Evolutionary conservation across 2,113 vertebrate species (phyloP).

Genomic region (Tinamus guttatus): DNA sequence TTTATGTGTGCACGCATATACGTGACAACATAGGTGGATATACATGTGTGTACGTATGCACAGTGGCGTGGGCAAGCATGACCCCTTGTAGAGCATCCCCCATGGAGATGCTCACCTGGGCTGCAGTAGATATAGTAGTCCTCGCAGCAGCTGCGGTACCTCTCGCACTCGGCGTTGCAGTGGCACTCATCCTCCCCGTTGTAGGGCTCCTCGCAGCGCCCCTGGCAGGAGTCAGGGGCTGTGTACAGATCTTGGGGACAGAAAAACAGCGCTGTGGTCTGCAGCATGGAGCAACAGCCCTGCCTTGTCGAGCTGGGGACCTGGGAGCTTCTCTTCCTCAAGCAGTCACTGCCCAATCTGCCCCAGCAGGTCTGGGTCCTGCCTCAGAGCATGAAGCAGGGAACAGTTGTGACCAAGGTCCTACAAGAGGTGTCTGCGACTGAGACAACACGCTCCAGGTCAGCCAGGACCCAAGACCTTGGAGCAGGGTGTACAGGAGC

Average conservation of each 20-base stretch:
- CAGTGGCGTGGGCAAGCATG: neutral
- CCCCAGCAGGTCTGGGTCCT: too few relatives aligned
- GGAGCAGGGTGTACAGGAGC: too few relatives aligned
- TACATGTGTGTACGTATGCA: neutral
- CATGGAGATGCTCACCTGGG: slow-evolving; percentile 49
- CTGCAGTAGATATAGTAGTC: slow-evolving; percentile 78
- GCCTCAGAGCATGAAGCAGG: neutral
- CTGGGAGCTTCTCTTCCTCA: rapidly evolving
- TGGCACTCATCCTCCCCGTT: slow-evolving; percentile 81
- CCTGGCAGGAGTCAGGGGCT: slow-evolving; percentile 77
- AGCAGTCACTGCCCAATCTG: neutral
- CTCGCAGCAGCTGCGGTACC: slow-evolving; percentile 78
- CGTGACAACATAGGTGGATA: neutral
- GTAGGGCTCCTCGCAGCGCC: slow-evolving; percentile 81
- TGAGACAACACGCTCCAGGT: neutral
- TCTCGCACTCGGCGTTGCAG: slow-evolving; percentile 77
- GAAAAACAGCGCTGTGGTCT: neutral
- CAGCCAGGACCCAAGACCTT: neutral
- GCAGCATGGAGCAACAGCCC: rapidly evolving
- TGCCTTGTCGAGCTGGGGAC: rapidly evolving
- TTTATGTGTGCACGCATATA: neutral
- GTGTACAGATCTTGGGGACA: slow-evolving; percentile 57
- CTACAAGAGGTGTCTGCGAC: too few relatives aligned
- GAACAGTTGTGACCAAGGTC: neutral
- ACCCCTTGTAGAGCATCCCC: too few relatives aligned